A percentile compares a stretch with the other conserved stretches of the same genome.
Conservation (phyloP, 2,113 vertebrate genomes). For the Bombycilla garrulus region DNA sequence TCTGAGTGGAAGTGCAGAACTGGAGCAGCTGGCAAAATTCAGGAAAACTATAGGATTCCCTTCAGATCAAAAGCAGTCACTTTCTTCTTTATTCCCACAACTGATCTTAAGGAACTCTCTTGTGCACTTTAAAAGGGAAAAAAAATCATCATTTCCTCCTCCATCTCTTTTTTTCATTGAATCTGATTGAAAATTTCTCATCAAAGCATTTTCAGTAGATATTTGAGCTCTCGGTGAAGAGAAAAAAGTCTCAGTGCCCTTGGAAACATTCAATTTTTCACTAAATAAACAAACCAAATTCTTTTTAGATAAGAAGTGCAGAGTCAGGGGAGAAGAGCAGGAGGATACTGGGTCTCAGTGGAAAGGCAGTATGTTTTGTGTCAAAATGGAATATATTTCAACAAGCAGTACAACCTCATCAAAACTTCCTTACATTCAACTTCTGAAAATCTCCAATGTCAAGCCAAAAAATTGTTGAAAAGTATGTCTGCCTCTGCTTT, state of each 20-base stretch:
- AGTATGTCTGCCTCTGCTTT: background rate
- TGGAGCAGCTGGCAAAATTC: conserved; percentile 45
- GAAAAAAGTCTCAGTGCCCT: background rate
- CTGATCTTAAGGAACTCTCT: background rate
- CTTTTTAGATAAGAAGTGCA: conserved; percentile 27
- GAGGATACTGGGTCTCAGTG: background rate
- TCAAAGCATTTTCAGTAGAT: conserved; percentile 27
- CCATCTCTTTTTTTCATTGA: conserved; percentile 4
- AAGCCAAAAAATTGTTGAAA: background rate
- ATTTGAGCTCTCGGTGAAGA: conserved; percentile 11
- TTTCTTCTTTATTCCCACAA: conserved; percentile 36
- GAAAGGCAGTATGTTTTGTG: background rate
- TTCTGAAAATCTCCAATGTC: background rate
- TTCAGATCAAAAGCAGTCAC: conserved; percentile 34
- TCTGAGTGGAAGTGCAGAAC: conserved; percentile 19
- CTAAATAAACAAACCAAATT: conserved; percentile 38
- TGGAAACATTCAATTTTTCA: conserved; percentile 37
- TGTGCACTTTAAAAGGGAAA: background rate
- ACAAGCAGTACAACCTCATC: background rate
- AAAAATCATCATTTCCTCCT: background rate
- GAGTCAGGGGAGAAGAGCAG: background rate
- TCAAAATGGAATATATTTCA: conserved; percentile 21
- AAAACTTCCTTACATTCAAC: background rate
- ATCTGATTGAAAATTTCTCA: conserved; percentile 26
- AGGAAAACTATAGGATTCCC: conserved; percentile 11